These are phyloP conservation scores for Serranus cabrilla DNA, from an alignment of 2,797 vertebrate species.

Conservation along the genomic window DNA sequence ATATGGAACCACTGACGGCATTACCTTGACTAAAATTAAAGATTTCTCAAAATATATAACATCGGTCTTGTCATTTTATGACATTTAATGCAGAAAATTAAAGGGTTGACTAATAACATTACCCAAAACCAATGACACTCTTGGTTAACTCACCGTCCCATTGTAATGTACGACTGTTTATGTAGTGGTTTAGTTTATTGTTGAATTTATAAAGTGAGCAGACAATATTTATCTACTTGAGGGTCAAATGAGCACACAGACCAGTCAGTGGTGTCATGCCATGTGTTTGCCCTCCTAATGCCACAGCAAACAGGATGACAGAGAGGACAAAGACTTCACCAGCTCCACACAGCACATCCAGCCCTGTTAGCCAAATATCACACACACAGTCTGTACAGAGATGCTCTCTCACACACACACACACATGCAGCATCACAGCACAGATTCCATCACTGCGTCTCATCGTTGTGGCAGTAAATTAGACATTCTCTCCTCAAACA, in stretches of 20 bases:
- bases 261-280: slow-evolving; percentile 2
- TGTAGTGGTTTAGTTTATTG: not conserved
- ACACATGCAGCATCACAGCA: not conserved
- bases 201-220: not conserved
- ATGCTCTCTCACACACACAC: slow-evolving; percentile 5
- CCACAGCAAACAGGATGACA: slow-evolving; percentile 44
- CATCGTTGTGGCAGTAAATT: slow-evolving; percentile 21
- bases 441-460: slow-evolving; percentile 21
- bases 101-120: not conserved
- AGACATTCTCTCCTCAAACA: slow-evolving; percentile 18
- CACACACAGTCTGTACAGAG: not conserved
- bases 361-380: slow-evolving; percentile 35
- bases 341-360: slow-evolving; percentile 25
- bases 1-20: too few species aligned
- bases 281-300: slow-evolving; percentile 52
- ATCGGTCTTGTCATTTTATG: too few species aligned
- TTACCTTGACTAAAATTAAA: too few species aligned
- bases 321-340: slow-evolving; percentile 42
- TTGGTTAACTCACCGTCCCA: not conserved
- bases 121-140: not conserved
- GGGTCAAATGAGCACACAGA: not conserved
- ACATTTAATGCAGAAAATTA: too few species aligned
- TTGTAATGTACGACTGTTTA: not conserved
- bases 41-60: too few species aligned
- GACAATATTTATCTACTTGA: not conserved